Base-by-base conservation (phyloP, 2,113 vertebrate species). In the Pteruthius melanotis region DNA sequence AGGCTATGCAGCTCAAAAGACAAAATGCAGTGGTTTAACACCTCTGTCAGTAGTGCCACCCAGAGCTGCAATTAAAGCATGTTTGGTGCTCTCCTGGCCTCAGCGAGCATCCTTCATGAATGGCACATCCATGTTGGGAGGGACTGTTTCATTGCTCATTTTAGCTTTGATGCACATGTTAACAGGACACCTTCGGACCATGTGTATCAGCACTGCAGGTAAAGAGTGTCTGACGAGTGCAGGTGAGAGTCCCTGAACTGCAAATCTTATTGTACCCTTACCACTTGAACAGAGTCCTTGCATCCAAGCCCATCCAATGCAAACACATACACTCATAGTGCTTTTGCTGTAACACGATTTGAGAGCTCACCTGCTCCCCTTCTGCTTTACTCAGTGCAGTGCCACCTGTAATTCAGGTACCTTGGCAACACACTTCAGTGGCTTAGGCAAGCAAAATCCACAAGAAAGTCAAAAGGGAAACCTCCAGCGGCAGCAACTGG, bases 1-100 rank as follows among this genome's bases (percentile, higher is more conserved):
- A 97, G 89, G 60, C 79, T 87, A 68, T 0, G 2, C 42, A 75
- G 93, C 87, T 95, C 44, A 70, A 88, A 92, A 89, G 89, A 69
- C 35, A 84, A 90, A 94, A 86, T 0, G 5, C 35, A 69, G 42
- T 3, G 4, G 71, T 75, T 65, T 71, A 65, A 45, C n/a, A 61
- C 28, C 24, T 86, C 70, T 66, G 40, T 50, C 14, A 19, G 53
- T 6, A 31, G 44, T 2, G 3, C 60, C 83, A 90, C 65, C 76
- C 76, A 74, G 35, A 81, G 54, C 42, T 74, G 35, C 50, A 72
- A 70, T 44, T 78, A 61, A 71, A 86, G 59, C 33, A 21, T 13
- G n/a, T 35, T 45, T 71, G 76, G 53, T 63, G 74, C 65, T 85
- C 21, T 90, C 22, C 42, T 65, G 39, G 82, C 56, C 60, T 83